Percentiles rank a stretch among this genome's conserved stretches.
phyloP scores from a whole-genome alignment of 2,113 vertebrate genomes.

The Odocoileus hemionus region DNA sequence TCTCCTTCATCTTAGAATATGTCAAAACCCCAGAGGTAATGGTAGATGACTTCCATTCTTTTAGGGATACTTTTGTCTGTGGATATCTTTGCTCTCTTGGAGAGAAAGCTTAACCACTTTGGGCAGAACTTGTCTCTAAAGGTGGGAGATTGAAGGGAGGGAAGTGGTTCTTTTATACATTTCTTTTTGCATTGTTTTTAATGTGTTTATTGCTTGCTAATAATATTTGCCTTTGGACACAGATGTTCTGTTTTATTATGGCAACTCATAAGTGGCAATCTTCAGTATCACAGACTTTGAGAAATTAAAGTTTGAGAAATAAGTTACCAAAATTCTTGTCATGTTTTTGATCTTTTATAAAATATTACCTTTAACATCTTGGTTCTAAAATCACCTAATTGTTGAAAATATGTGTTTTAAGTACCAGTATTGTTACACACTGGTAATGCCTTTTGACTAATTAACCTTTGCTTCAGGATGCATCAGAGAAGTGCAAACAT shows the following conservation, averaged over 20 bases:
- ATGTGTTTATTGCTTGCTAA: not conserved
- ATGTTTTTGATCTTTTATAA: not conserved
- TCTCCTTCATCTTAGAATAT: not conserved
- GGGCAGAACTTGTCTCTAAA: not conserved
- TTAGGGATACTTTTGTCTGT: not conserved
- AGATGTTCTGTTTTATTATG: not conserved
- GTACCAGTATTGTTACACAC: not conserved
- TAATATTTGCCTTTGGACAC: not conserved
- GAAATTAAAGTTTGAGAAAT: conserved; percentile 2
- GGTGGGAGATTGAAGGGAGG: not conserved
- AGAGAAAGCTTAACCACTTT: not conserved
- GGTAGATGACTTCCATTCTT: not conserved
- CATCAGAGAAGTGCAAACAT: not conserved
- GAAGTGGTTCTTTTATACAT: not conserved
- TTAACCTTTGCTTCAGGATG: not conserved
- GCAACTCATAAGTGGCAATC: not conserved
- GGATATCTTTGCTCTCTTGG: not conserved
- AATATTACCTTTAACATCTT: not conserved
- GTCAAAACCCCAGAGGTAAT: not conserved
- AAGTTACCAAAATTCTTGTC: not conserved
- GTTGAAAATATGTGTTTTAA: not conserved
- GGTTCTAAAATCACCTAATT: not conserved
- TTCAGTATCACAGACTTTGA: not conserved
- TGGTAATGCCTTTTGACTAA: not conserved
- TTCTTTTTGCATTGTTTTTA: not conserved